Evolutionary conservation across 2,797 vertebrate genomes (phyloP), one percentile per base, ranked within the genome.

Genomic region (Danio aesculapii): DNA sequence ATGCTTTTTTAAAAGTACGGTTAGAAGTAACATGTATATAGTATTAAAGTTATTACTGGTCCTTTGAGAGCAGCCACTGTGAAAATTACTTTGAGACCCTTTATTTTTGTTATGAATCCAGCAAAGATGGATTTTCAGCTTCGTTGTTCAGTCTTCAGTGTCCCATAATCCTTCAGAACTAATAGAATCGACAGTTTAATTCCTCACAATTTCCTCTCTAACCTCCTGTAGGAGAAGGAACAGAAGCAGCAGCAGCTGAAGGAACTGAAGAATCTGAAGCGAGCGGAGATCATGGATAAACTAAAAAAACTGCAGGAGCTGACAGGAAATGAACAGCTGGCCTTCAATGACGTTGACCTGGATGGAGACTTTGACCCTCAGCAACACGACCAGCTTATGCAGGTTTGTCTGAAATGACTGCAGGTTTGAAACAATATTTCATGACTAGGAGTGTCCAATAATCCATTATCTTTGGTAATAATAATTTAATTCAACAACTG

Each of bases 241-340:
- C 95, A 92, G 87, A 97, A 96, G 86, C 94, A 79, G 30, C 94
- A 97, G 87, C 96, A 98, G 85, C 89, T 98, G 85, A 97, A 97
- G 88, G 96, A 97, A 88, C 88, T 98, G 79, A 98, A 98, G 91
- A 97, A 97, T 88, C 87, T 98, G 84, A 98, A 98, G 91, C 90
- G 95, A 9, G 93, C 84, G 2, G 96, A 97, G 91, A 94, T 98
- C 61, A 87, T 95, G 87, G 93, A 95, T 44, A 96, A 95, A 79
- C 90, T 98, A 79, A 92, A 93, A 74, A 94, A 50, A 83, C 92
- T 98, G 5, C 91, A 94, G 73, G 93, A 96, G 86, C 91, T 96
- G 86, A 96, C 95, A 0, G 97, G 96, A 13, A 96, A 95, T 0
- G 69, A 94, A 69, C 61, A 93, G 83, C 41, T 94, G 1, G 94